phyloP scores from a whole-genome alignment of 2,888 invertebrate genomes.

The Synanthedon tipuliformis region DNA sequence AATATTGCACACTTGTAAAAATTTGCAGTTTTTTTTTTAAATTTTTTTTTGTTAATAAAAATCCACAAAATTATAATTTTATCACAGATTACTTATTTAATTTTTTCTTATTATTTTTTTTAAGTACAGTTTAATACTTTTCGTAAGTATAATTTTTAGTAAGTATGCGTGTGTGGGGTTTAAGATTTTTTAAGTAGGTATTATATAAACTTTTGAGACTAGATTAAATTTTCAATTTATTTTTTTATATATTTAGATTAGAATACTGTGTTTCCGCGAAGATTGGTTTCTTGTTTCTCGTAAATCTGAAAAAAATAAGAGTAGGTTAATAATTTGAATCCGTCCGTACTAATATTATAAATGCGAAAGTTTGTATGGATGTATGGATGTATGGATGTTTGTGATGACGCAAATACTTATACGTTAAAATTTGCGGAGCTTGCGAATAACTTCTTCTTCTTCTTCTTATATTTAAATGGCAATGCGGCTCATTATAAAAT shows the following conservation, averaged over 20 bases:
- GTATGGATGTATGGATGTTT: too few relatives aligned
- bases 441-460: too few relatives aligned
- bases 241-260: background rate
- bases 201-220: slow-evolving; percentile 63
- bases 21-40: slow-evolving; percentile 23
- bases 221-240: slow-evolving; percentile 28
- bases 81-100: slow-evolving; percentile 14
- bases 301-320: slow-evolving; percentile 29
- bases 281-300: background rate
- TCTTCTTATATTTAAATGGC: too few relatives aligned
- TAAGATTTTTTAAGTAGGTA: slow-evolving; percentile 34
- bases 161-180: too few relatives aligned
- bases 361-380: too few relatives aligned
- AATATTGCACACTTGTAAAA: slow-evolving; percentile 11
- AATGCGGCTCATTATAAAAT: too few relatives aligned
- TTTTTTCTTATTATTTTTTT: slow-evolving; percentile 19
- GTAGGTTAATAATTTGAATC: slow-evolving; percentile 1
- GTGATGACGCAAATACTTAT: too few relatives aligned
- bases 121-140: slow-evolving; percentile 54
- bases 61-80: slow-evolving; percentile 13
- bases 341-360: too few relatives aligned
- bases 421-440: too few relatives aligned
- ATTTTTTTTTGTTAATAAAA: slow-evolving; percentile 8
- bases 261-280: slow-evolving; percentile 38
- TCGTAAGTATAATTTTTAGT: slow-evolving; percentile 9